phyloP scores from a whole-genome alignment of 1,140 invertebrate species.

The Trichonephila clavipes region DNA sequence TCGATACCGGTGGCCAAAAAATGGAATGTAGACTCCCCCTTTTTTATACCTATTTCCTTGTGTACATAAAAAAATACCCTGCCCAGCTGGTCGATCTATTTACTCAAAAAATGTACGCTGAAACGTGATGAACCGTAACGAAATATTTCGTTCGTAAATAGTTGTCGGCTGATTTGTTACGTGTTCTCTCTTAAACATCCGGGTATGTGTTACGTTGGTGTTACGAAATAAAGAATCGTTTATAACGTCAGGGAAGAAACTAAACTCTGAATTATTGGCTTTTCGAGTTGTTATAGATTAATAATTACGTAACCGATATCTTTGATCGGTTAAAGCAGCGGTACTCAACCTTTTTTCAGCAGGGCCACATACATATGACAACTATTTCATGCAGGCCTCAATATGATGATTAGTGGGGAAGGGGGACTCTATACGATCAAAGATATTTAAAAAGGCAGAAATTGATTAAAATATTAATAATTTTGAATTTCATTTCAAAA shows the following conservation, averaged over 20 bases:
- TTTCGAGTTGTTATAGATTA: no score
- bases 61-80: not conserved
- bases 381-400: no score
- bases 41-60: not conserved
- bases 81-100: not conserved
- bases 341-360: no score
- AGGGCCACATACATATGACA: no score
- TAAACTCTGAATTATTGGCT: no score
- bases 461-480: no score
- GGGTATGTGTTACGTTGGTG: not conserved
- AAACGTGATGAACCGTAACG: not conserved
- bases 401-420: no score
- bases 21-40: not conserved
- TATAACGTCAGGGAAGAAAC: not conserved
- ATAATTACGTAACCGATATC: no score
- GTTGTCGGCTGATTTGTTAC: not conserved
- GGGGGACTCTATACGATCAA: no score
- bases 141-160: not conserved
- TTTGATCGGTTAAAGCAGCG: no score
- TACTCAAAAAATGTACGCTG: not conserved
- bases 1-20: not conserved
- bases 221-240: not conserved
- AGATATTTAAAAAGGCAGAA: no score
- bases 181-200: not conserved
- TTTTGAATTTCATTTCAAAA: no score